phyloP scores from a whole-genome alignment of 1,140 invertebrate genomes.

The Papilio polytes region DNA sequence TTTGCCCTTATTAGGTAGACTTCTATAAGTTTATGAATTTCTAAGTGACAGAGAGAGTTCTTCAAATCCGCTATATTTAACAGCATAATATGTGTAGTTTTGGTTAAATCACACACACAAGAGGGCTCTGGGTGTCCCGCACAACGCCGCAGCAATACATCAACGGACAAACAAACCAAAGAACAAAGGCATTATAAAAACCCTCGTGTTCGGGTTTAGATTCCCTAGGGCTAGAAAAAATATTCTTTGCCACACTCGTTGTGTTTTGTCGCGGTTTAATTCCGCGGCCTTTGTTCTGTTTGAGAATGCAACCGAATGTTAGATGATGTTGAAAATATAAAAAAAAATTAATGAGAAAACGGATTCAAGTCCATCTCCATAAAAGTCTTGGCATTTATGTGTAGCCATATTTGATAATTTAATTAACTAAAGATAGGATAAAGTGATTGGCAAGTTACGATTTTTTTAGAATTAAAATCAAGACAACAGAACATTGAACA shows the following conservation, averaged over 20 bases:
- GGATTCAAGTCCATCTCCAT: too few relatives aligned
- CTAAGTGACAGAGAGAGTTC: too few relatives aligned
- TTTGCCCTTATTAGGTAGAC: too few relatives aligned
- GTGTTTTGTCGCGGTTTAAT: conserved; percentile 13
- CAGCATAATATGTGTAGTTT: not conserved
- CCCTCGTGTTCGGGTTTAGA: conserved; percentile 29
- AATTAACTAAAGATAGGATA: too few relatives aligned
- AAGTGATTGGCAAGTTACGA: too few relatives aligned
- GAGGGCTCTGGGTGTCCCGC: conserved; percentile 11
- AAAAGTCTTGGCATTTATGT: too few relatives aligned
- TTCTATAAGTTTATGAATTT: too few relatives aligned
- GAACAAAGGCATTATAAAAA: conserved; percentile 40
- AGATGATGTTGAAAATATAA: not conserved
- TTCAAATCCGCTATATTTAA: too few relatives aligned
- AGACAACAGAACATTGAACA: too few relatives aligned
- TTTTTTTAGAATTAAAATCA: too few relatives aligned
- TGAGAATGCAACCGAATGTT: not conserved
- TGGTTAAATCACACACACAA: not conserved
- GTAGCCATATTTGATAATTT: too few relatives aligned
- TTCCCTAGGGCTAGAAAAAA: conserved; percentile 28
- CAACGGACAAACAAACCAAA: conserved; percentile 33
- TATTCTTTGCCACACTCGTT: conserved; percentile 35
- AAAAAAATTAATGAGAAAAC: not conserved
- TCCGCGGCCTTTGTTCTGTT: not conserved
- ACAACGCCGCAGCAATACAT: conserved; percentile 29